These are phyloP conservation scores for Epinephelus cyanopodus DNA, from an alignment of 2,113 vertebrate genomes.

Conservation along the genomic window DNA sequence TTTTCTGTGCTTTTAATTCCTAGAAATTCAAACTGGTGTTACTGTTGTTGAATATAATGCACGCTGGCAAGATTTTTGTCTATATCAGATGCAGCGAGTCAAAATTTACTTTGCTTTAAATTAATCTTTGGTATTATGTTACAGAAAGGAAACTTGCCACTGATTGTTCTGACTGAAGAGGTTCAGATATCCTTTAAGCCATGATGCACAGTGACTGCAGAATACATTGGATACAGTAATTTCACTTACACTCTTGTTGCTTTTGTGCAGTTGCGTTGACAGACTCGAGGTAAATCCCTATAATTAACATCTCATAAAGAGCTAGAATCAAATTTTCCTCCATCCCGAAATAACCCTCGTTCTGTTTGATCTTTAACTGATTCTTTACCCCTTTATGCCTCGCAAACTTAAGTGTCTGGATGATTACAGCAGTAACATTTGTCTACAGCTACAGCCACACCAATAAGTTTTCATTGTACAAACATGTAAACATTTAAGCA, in stretches of 20 bases:
- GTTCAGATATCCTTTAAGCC: conserved; percentile 9
- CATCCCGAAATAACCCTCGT: neutral
- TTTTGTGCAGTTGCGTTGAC: neutral
- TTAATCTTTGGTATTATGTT: neutral
- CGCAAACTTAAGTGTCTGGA: conserved; percentile 3
- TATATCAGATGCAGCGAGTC: neutral
- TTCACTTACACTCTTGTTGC: neutral
- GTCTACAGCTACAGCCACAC: too few relatives aligned
- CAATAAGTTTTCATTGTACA: too few relatives aligned
- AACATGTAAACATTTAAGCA: too few relatives aligned
- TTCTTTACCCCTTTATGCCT: neutral
- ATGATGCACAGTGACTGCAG: neutral
- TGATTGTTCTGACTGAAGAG: neutral
- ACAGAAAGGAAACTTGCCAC: neutral
- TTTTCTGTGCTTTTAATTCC: neutral
- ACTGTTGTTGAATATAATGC: neutral
- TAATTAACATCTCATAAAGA: neutral
- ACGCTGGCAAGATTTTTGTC: neutral
- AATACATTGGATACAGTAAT: neutral
- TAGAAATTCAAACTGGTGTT: neutral
- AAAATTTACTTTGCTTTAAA: conserved; percentile 1
- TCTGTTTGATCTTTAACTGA: neutral
- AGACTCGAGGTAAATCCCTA: conserved; percentile 6
- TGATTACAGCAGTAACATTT: neutral
- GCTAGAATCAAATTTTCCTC: neutral